Conservation (phyloP, 2,113 vertebrate species). For the Jacana jacana region DNA sequence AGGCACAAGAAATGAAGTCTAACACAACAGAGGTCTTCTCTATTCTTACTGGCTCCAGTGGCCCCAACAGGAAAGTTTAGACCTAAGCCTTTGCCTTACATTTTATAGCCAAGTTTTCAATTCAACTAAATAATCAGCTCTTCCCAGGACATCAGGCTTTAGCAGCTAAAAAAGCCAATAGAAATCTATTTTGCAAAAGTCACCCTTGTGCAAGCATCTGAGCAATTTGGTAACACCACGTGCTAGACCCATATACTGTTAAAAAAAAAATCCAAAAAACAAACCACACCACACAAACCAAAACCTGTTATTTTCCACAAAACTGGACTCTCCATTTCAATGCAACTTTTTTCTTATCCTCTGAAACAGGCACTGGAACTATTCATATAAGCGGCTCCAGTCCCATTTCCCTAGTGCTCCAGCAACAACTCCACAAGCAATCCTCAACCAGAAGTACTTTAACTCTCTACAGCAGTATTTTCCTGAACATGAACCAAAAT, state of each 20-base stretch:
- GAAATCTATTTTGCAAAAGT: background rate
- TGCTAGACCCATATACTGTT: background rate
- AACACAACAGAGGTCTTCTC: background rate
- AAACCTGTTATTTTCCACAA: background rate
- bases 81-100: background rate
- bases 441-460: background rate
- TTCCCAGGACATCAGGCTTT: background rate
- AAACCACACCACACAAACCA: no score
- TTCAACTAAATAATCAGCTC: background rate
- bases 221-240: background rate
- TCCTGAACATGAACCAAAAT: background rate
- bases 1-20: background rate
- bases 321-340: background rate
- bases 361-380: background rate
- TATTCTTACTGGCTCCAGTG: background rate
- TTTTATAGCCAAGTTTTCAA: background rate
- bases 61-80: background rate
- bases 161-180: background rate
- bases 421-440: background rate
- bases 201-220: background rate
- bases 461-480: background rate
- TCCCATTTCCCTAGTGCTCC: background rate
- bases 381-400: background rate
- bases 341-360: background rate
- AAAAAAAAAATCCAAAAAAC: no score